phyloP scores from a whole-genome alignment of 2,797 vertebrate species.

The Poeciliopsis turneri region DNA sequence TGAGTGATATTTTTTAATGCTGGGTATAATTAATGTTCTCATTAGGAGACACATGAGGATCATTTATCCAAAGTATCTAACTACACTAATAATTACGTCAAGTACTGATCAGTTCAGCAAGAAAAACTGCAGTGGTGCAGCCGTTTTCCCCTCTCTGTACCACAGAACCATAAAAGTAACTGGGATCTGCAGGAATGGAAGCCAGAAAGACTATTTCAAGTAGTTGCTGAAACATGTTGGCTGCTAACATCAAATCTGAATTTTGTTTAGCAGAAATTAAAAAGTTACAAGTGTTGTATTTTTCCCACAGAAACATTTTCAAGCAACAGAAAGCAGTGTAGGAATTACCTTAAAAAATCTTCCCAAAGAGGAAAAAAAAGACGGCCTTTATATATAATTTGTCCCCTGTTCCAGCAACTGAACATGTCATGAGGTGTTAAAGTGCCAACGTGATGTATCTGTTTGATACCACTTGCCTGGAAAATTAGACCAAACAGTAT shows the following conservation, averaged over 20 bases:
- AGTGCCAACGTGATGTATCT: constrained; percentile 63
- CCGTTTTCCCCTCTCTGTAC: neutral
- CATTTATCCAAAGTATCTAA: constrained; percentile 59
- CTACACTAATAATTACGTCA: constrained; percentile 62
- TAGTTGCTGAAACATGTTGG: constrained; percentile 24
- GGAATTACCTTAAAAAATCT: constrained; percentile 33
- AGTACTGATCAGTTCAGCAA: constrained; percentile 40
- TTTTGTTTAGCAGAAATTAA: constrained; percentile 43
- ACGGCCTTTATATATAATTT: constrained; percentile 32
- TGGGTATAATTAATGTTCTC: constrained; percentile 61
- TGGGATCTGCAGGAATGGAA: constrained; percentile 23
- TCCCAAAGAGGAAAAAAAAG: constrained; percentile 41
- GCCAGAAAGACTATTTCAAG: constrained; percentile 41
- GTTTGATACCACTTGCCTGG: constrained; percentile 53
- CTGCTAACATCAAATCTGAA: constrained; percentile 22
- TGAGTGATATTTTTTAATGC: constrained; percentile 63
- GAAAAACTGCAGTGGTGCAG: constrained; percentile 8
- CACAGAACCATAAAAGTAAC: constrained; percentile 35
- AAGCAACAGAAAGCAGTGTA: constrained; percentile 30
- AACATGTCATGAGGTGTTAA: constrained; percentile 38
- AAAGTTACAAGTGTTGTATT: constrained; percentile 18
- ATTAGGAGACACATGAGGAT: constrained; percentile 55
- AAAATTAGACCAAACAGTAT: constrained; percentile 47
- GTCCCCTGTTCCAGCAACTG: constrained; percentile 39
- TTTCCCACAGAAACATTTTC: constrained; percentile 25